These are phyloP conservation scores for Drosophila subsilvestris DNA, from an alignment of 2,888 invertebrate species.

Conservation along the genomic window DNA sequence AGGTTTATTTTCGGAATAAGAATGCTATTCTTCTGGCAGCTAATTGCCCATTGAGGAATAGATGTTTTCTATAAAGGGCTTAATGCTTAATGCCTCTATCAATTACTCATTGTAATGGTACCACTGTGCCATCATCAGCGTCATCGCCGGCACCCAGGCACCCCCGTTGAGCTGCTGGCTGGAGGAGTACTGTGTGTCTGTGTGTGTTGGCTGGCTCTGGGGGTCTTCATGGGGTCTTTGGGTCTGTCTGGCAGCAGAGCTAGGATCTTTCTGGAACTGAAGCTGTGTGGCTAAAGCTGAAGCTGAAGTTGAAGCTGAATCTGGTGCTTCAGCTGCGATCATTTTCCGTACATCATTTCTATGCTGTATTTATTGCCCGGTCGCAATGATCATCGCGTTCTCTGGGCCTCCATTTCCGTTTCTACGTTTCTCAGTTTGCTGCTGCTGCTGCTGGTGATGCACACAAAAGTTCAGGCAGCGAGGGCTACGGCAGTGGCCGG, in stretches of 20 bases:
- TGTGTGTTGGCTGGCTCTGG: not conserved
- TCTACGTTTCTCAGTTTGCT: constrained; percentile 31
- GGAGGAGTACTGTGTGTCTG: constrained; percentile 33
- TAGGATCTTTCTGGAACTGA: constrained; percentile 56
- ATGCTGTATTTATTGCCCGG: constrained; percentile 77
- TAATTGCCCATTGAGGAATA: constrained; percentile 40
- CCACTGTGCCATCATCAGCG: constrained; percentile 61
- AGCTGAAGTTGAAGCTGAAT: constrained; percentile 31
- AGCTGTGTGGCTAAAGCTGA: constrained; percentile 19
- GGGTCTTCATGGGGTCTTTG: constrained; percentile 6
- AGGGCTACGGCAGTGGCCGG: constrained; percentile 6
- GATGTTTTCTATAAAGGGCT: constrained; percentile 21
- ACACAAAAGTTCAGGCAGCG: constrained; percentile 57
- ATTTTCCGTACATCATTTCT: constrained; percentile 80
- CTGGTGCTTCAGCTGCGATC: constrained; percentile 54
- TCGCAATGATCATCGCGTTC: constrained; percentile 69
- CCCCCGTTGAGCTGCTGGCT: constrained; percentile 71
- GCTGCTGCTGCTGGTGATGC: not conserved
- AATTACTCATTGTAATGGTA: constrained; percentile 35
- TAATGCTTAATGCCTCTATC: constrained; percentile 12
- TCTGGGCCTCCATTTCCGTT: constrained; percentile 72
- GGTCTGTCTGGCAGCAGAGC: constrained; percentile 23
- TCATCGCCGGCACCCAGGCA: constrained; percentile 52
- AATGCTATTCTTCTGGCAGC: constrained; percentile 19
- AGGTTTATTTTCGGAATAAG: not conserved